These are phyloP conservation scores for Mormoops blainvillei DNA, from an alignment of 2,113 vertebrate species.

Conservation along the genomic window DNA sequence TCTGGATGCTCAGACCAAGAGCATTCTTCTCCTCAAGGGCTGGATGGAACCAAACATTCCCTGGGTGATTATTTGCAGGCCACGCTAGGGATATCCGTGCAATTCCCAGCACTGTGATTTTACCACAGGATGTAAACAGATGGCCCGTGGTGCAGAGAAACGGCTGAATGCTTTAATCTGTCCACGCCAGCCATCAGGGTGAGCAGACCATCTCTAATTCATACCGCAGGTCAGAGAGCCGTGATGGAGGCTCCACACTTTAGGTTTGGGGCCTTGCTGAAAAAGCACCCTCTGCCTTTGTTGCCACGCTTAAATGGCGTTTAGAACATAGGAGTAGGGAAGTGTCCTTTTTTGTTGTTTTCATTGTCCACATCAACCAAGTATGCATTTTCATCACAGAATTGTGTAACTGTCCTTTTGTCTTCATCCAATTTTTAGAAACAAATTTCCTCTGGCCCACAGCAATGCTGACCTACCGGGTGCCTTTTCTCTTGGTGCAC, in stretches of 20 bases:
- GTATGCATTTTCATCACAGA: slow-evolving; percentile 7
- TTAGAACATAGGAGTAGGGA: not conserved
- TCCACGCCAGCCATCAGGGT: rapidly evolving
- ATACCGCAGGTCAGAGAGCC: not conserved
- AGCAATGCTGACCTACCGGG: not conserved
- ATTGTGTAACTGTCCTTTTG: slow-evolving; percentile 43
- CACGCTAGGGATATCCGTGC: not conserved
- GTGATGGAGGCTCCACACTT: not conserved
- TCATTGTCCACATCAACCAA: not conserved
- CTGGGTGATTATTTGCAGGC: slow-evolving; percentile 26
- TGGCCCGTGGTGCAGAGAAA: not conserved
- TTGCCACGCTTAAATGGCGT: not conserved
- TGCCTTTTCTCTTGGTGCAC: not conserved
- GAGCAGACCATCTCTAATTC: not conserved
- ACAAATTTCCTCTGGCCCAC: slow-evolving; percentile 18
- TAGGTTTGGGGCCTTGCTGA: not conserved
- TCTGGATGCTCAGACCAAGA: not conserved
- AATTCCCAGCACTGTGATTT: not conserved
- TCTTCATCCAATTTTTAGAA: slow-evolving; percentile 12
- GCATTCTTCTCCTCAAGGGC: not conserved
- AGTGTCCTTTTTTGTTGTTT: not conserved
- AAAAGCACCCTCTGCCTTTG: not conserved
- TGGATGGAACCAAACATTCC: not conserved
- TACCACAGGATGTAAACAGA: slow-evolving; percentile 18
- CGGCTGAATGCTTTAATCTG: not conserved